Conservation (phyloP, 2,113 vertebrate genomes). For the Bubo bubo region DNA sequence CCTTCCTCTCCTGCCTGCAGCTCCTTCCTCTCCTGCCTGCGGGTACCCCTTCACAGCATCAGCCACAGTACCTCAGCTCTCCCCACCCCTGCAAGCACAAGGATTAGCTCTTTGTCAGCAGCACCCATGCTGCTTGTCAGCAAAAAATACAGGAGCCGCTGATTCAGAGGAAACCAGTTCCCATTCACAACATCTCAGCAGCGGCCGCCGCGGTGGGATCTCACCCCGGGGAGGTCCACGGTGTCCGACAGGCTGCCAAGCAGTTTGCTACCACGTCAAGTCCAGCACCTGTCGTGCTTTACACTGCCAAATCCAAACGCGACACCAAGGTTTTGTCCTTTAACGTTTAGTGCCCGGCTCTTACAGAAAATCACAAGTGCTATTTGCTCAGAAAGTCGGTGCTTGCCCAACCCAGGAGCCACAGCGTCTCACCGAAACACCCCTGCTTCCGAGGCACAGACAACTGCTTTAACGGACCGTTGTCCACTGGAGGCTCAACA, state of each 20-base stretch:
- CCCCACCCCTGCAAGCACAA: not conserved
- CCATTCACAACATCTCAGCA: not conserved
- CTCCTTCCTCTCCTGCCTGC: not conserved
- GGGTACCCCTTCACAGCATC: not conserved
- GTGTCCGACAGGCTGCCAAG: not conserved
- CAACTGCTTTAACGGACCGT: not conserved
- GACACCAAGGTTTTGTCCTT: rapidly evolving
- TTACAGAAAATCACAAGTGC: not conserved
- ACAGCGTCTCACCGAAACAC: not conserved
- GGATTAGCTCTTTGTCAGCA: not conserved
- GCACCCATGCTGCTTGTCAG: not conserved
- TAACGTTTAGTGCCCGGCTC: rapidly evolving
- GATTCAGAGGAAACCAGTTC: not conserved
- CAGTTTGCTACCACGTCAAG: not conserved
- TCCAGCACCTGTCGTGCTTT: not conserved
- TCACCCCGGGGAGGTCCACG: not conserved
- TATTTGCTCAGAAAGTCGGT: not conserved
- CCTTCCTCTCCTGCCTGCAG: no score
- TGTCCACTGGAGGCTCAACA: not conserved
- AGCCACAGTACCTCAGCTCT: not conserved
- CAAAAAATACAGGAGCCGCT: not conserved
- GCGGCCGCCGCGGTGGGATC: rapidly evolving
- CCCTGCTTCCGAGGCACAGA: not conserved
- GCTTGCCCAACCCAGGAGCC: not conserved
- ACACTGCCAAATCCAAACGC: not conserved